Evolutionary conservation across 2,888 invertebrate species (phyloP).

Genomic region (Meloe dianella): DNA sequence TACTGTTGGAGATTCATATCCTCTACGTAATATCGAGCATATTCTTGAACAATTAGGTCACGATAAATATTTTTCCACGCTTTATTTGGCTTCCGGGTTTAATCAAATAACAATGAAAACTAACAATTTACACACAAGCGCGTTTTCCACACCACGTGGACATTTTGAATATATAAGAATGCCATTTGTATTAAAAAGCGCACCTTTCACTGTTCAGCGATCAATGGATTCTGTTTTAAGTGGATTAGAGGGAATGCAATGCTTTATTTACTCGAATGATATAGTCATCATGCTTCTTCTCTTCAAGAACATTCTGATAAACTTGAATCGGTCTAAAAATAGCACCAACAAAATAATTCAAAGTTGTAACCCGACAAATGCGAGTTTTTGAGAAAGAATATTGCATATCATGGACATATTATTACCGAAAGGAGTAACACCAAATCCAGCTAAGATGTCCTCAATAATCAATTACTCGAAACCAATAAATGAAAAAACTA

Average conservation of each 20-base stretch:
- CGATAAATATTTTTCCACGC: constrained; percentile 32
- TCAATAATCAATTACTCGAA: no score
- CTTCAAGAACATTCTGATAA: constrained; percentile 38
- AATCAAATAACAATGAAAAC: constrained; percentile 24
- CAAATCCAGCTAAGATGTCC: no score
- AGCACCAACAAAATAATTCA: not conserved
- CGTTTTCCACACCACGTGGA: constrained; percentile 34
- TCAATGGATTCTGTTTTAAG: constrained; percentile 42
- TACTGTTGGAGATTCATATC: no score
- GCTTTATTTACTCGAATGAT: constrained; percentile 51
- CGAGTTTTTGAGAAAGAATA: not conserved
- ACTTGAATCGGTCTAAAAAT: not conserved
- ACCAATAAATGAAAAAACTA: no score
- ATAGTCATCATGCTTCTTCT: constrained; percentile 40
- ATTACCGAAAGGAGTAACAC: no score
- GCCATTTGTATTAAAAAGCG: constrained; percentile 41
- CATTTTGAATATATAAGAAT: constrained; percentile 38
- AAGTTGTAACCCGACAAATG: not conserved
- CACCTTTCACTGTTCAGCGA: constrained; percentile 41
- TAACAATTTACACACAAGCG: constrained; percentile 30
- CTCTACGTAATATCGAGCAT: no score
- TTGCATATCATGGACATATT: no score
- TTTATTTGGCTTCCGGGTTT: constrained; percentile 34
- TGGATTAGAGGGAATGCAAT: constrained; percentile 37
- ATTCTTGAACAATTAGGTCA: no score